Percentiles rank a stretch among this genome's conserved stretches.
Conservation (phyloP, 2,113 vertebrate genomes). For the Zootoca vivipara region DNA sequence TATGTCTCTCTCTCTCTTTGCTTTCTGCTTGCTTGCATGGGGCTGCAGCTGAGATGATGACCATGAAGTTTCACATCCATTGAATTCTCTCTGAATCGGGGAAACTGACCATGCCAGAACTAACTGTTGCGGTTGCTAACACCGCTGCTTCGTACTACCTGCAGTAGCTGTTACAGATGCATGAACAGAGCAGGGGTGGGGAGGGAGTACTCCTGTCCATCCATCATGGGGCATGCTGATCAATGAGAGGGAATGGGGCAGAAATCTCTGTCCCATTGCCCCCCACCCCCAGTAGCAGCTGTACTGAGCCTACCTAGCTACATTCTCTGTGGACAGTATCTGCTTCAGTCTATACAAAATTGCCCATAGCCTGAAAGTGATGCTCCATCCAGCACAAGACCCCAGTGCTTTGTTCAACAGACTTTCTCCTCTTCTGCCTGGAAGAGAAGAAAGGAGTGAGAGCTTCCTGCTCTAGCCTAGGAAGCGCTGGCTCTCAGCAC, state of each 20-base stretch:
- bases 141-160: constrained; percentile 64
- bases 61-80: constrained; percentile 80
- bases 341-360: not conserved
- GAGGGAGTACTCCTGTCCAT: constrained; percentile 25
- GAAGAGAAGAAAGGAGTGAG: constrained; percentile 11
- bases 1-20: constrained; percentile 53
- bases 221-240: constrained; percentile 74
- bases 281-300: not conserved
- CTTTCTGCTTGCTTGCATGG: constrained; percentile 99
- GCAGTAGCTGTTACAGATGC: constrained; percentile 63
- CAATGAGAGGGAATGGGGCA: not conserved
- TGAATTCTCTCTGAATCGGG: constrained; percentile 62
- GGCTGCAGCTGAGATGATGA: constrained; percentile 81
- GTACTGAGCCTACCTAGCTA: not conserved
- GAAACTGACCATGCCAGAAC: constrained; percentile 53
- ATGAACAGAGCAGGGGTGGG: constrained; percentile 57
- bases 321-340: not conserved
- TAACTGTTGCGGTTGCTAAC: constrained; percentile 81
- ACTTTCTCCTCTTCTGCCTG: not conserved
- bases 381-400: not conserved
- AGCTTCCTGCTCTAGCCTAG: not conserved
- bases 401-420: not conserved
- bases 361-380: not conserved
- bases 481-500: not conserved
- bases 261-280: not conserved